Percentiles rank a stretch among this genome's conserved stretches.
phyloP scores from a whole-genome alignment of 92 coral and sea anemone species.

The Bergia puertoricense region DNA sequence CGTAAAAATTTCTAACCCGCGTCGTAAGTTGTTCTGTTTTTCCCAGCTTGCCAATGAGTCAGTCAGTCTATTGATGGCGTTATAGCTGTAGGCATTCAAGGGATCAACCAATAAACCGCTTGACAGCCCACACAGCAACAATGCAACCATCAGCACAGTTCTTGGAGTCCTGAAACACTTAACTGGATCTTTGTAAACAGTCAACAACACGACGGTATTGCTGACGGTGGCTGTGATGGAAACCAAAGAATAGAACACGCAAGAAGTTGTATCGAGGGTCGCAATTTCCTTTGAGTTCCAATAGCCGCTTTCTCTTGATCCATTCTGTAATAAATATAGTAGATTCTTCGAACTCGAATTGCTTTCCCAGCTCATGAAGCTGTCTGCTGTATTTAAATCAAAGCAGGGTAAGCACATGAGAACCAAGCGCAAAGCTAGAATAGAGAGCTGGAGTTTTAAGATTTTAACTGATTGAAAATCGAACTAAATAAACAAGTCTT shows the following conservation, averaged over 20 bases:
- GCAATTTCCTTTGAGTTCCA: slow-evolving; percentile 5
- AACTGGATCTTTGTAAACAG: slow-evolving; percentile 26
- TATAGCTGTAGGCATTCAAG: slow-evolving; percentile 9
- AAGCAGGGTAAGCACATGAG: no score
- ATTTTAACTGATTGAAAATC: no score
- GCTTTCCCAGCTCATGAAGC: neutral
- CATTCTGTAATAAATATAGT: neutral
- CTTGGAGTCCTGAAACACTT: slow-evolving; percentile 17
- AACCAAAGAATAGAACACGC: slow-evolving; percentile 15
- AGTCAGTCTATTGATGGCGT: neutral
- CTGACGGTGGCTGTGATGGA: neutral
- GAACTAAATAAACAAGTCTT: no score
- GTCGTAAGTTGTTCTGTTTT: neutral
- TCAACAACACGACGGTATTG: slow-evolving; percentile 21
- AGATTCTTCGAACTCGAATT: neutral
- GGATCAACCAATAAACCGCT: neutral
- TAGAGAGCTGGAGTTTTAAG: no score
- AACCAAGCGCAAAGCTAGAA: no score
- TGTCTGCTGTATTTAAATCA: neutral
- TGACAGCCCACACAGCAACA: slow-evolving; percentile 18
- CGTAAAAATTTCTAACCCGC: slow-evolving; percentile 3
- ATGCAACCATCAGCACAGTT: slow-evolving; percentile 3
- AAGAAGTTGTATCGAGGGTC: slow-evolving; percentile 5
- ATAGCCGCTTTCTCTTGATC: neutral
- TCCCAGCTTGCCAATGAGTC: neutral